Evolutionary conservation across 2,113 vertebrate genomes (phyloP).

Genomic region (Physeter macrocephalus): DNA sequence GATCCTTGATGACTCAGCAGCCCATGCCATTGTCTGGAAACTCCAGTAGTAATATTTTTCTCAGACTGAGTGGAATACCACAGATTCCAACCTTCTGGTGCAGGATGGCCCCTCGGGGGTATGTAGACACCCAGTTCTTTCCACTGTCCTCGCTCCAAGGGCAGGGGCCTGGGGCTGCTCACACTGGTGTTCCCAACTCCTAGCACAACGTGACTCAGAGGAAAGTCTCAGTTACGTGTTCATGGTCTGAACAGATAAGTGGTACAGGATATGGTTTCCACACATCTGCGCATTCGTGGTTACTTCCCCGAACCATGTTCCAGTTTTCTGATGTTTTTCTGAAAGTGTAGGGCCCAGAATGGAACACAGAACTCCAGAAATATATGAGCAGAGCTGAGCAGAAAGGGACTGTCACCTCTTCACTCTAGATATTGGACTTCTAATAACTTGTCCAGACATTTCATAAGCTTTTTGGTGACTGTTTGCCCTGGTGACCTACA

Average conservation of each 20-base stretch:
- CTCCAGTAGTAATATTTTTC: neutral
- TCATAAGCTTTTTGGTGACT: neutral
- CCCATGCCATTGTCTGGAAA: neutral
- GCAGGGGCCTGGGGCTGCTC: neutral
- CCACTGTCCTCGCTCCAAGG: neutral
- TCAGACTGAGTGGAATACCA: neutral
- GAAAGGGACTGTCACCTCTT: neutral
- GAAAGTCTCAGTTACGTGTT: neutral
- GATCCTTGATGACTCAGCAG: neutral
- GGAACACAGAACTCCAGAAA: neutral
- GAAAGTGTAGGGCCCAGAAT: neutral
- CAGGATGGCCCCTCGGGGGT: neutral
- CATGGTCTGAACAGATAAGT: neutral
- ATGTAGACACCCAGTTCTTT: neutral
- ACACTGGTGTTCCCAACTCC: neutral
- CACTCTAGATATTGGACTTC: neutral
- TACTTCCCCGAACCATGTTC: neutral
- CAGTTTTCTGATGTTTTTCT: neutral
- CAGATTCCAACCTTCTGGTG: neutral
- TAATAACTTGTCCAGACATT: neutral
- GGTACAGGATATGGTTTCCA: neutral
- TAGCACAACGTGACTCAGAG: too few species aligned
- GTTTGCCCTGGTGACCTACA: neutral
- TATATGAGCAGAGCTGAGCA: neutral
- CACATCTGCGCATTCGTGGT: neutral